Conservation (phyloP, 2,113 vertebrate genomes). For the Dipodomys stephensi region DNA sequence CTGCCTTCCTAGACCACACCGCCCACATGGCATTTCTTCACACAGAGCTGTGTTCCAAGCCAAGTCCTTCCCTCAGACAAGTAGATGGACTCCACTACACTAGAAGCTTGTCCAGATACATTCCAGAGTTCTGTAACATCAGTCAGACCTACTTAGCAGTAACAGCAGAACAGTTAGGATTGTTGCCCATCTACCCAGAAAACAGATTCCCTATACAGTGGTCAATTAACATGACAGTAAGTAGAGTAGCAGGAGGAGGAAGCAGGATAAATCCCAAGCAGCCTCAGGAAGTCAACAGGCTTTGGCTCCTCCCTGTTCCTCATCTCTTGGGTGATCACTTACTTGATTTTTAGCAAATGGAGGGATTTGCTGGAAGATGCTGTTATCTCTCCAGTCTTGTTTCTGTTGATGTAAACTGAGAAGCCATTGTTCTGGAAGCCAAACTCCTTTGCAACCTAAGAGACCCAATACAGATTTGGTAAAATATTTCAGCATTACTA, state of each 20-base stretch:
- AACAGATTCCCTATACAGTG: fast-evolving
- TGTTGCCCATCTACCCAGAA: background rate
- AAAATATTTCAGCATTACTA: background rate
- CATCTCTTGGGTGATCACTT: conserved; percentile 72
- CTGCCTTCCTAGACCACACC: background rate
- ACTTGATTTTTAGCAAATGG: conserved; percentile 98
- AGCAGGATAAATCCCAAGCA: background rate
- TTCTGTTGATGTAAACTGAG: conserved; percentile 96
- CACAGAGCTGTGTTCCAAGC: background rate
- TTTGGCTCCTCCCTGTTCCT: fast-evolving
- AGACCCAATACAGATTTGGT: conserved; percentile 27
- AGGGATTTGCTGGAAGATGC: conserved; percentile 94
- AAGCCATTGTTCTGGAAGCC: conserved; percentile 97
- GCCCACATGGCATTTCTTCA: background rate
- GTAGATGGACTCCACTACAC: background rate
- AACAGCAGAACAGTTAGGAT: background rate
- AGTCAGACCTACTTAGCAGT: background rate
- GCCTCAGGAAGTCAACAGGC: fast-evolving
- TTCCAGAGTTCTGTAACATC: background rate
- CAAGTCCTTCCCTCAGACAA: background rate
- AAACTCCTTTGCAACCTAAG: conserved; percentile 97
- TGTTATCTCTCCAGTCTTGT: conserved; percentile 96
- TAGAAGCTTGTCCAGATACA: background rate
- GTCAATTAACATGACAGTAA: fast-evolving
- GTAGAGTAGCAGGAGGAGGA: background rate